Conservation (phyloP, 2,888 invertebrate species). For the Spatulosminthurus flaviceps region DNA sequence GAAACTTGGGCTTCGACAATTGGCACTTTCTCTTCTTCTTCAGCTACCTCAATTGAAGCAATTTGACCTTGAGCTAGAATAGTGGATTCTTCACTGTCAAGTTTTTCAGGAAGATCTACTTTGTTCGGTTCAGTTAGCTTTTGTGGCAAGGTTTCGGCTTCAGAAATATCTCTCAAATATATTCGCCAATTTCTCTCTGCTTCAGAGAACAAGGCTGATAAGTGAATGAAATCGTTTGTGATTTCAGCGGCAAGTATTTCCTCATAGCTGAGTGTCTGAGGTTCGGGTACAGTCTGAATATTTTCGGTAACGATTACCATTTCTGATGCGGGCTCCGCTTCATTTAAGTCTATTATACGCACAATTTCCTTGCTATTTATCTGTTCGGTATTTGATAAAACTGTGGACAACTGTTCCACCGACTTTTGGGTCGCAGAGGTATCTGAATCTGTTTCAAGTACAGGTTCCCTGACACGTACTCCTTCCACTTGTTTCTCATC, state of each 20-base stretch:
- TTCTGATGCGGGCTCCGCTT: not conserved
- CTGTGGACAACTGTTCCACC: no score
- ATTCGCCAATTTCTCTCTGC: slow-evolving; percentile 33
- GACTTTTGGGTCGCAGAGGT: not conserved
- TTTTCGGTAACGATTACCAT: not conserved
- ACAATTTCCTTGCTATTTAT: no score
- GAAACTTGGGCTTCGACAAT: no score
- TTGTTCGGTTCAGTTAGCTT: not conserved
- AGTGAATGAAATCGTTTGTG: slow-evolving; percentile 3
- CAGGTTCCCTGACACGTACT: not conserved
- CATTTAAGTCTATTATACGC: no score
- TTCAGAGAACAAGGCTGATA: slow-evolving; percentile 8
- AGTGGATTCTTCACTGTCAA: not conserved
- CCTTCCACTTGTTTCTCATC: not conserved
- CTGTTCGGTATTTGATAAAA: no score
- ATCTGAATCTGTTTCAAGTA: not conserved
- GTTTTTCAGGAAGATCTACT: not conserved
- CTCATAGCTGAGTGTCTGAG: not conserved
- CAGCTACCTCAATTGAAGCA: no score
- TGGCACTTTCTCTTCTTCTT: no score
- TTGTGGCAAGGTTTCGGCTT: not conserved
- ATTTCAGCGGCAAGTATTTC: slow-evolving; percentile 18
- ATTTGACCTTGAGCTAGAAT: not conserved
- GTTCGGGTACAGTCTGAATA: not conserved
- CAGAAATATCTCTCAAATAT: not conserved